These are phyloP conservation scores for Cheirogaleus medius DNA, from an alignment of 2,113 vertebrate species.

Conservation along the genomic window DNA sequence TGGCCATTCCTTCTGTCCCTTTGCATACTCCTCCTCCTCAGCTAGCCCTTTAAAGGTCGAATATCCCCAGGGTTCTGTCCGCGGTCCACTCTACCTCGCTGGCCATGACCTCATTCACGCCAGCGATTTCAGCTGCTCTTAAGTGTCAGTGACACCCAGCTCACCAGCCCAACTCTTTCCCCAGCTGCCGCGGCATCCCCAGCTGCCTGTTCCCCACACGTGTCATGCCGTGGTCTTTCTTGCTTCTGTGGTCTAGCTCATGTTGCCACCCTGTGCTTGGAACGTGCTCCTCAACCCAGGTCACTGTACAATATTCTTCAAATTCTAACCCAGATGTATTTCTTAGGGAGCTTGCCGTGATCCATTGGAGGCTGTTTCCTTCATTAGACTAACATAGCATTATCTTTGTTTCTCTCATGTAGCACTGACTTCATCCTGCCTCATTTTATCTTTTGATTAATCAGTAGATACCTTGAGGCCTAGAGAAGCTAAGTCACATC, in stretches of 20 bases:
- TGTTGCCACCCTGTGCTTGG: background rate
- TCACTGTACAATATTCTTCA: background rate
- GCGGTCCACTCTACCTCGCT: background rate
- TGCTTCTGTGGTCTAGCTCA: background rate
- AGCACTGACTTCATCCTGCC: background rate
- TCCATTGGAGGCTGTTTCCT: background rate
- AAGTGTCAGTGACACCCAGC: background rate
- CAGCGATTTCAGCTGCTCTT: background rate
- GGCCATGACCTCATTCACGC: background rate
- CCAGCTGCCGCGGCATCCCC: background rate
- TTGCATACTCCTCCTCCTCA: background rate
- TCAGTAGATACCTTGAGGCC: background rate
- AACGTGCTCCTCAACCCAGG: background rate
- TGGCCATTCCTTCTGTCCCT: background rate
- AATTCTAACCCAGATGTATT: background rate
- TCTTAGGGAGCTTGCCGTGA: background rate
- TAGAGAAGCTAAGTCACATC: background rate
- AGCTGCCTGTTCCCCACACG: background rate
- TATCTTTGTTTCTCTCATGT: background rate
- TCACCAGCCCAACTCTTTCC: background rate
- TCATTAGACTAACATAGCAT: background rate
- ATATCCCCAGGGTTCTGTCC: background rate
- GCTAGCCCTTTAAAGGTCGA: background rate
- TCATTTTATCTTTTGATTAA: accelerated
- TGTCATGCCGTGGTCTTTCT: background rate